Evolutionary conservation across 2,797 vertebrate species (phyloP), one percentile per base, ranked within the genome.

Genomic region (Pipistrellus kuhlii): DNA sequence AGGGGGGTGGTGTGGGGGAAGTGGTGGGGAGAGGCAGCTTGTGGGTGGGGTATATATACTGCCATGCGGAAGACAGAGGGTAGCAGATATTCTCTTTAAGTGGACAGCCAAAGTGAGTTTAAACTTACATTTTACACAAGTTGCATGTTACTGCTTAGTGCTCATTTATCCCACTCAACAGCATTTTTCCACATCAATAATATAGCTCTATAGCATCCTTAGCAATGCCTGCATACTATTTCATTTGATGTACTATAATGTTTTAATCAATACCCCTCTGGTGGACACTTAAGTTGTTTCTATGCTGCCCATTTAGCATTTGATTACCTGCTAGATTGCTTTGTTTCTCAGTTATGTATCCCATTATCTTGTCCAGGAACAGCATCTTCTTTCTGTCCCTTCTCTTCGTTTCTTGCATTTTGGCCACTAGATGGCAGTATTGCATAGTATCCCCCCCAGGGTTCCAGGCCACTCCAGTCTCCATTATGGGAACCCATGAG

Each of bases 401-500:
- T 27, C 71, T 15, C 64, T 25, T 10, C 0, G 15, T 13, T 32
- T n/a, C 84, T 62, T 38, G 25, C 8, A 3, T 64, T 64, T 62
- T 3, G 11, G 44, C 97, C 98, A 17, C 96, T 96, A 98, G 98
- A 5, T 97, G 98, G 35, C 95, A 32, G 44, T 95, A 91, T 97
- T 97, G 97, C 64, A 84, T 77, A 95, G 7, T 23, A 20, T 32
- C 84, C 92, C 41, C 32, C 0, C 0, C 7, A 3, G 76, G 51
- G 6, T 23, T 73, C 44, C 51, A 5, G 53, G 51, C 35, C 88
- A 11, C 15, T 21, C 32, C n/a, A 3, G 21, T 14, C 57, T 69
- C 66, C 0, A 2, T 7, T 27, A 55, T 0, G 13, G 46, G 66
- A 66, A 57, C 25, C 9, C 8, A 1, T 30, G 20, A 77, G 30